phyloP scores from a whole-genome alignment of 2,113 vertebrate species.

The Spheniscus mendiculus region DNA sequence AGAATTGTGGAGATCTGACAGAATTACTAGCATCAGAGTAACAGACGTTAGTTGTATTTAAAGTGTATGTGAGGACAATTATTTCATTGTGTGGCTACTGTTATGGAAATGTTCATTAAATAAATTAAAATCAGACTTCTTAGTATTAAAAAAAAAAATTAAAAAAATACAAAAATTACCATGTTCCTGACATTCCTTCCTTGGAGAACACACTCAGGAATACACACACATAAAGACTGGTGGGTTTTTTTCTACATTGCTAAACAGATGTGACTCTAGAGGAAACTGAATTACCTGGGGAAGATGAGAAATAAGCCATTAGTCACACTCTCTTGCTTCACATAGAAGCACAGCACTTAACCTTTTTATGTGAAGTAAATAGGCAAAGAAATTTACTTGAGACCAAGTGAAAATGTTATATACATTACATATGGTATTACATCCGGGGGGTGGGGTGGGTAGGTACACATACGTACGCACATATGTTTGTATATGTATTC shows the following conservation, averaged over 20 bases:
- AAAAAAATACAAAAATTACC: neutral
- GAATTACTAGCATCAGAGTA: neutral
- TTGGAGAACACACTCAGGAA: neutral
- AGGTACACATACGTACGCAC: accelerated
- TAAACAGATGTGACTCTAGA: neutral
- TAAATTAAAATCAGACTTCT: neutral
- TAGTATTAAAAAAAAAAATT: neutral
- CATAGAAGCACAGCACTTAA: neutral
- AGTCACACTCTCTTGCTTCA: neutral
- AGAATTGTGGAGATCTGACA: neutral
- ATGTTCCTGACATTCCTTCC: too few species aligned
- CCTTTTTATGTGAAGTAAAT: neutral
- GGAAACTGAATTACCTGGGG: neutral
- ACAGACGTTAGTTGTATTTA: neutral
- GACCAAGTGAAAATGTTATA: neutral
- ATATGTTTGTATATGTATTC: neutral
- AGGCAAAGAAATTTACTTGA: neutral
- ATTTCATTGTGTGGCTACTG: neutral
- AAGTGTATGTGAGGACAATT: neutral
- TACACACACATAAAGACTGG: neutral
- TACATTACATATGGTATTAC: neutral
- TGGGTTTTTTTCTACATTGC: neutral
- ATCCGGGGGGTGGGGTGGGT: accelerated
- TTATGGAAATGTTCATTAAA: neutral
- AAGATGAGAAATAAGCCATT: neutral